Evolutionary conservation across 2,888 invertebrate species (phyloP), one percentile per base, ranked within the genome.

Genomic region (Geophilus truncorum): DNA sequence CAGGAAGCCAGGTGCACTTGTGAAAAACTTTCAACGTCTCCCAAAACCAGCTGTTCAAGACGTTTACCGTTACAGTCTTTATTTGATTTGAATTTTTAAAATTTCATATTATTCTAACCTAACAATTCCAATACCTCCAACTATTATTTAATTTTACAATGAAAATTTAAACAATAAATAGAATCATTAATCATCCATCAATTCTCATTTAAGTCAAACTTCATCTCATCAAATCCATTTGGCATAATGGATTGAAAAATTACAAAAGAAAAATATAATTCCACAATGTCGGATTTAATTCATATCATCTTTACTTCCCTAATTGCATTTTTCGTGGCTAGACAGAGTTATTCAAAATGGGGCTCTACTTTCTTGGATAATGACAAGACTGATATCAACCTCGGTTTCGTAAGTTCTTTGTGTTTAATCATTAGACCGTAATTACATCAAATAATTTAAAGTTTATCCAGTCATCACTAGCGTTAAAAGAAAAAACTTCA

Each of bases 281-380:
- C 25, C 28, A 76, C 18, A 12, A 76, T 76, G 32, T 7, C 32
- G 12, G 79, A 79, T 28, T 6, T 79, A 12, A 28, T 79, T 51
- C 15, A 18, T 15, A 70, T 10, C 21, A 0, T 80, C 9, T 23
- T 70, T 2, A 34, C 45, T 10, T 30, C 36, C 3, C 9, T 62
- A 4, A n/a, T 80, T n/a, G 75, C n/a, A 2, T 18, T 62, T 6
- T 34, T 32, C 21, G 36, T 80, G 5, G 80, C 80, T n/a, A 18
- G 10, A 30, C 34, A 34, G 32, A 23, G 25, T 18, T 80, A 80
- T 36, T 10, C 25, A 7, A 62, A 80, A 36, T 80, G 80, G 80
- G 80, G 80, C 3, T 3, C 51, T 21, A 30, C 28, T 18, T 79
- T 79, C n/a, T 28, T 79, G 6, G 79, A 79, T 28, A 79, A 79